phyloP scores from a whole-genome alignment of 2,113 vertebrate genomes.

The Cervus canadensis region DNA sequence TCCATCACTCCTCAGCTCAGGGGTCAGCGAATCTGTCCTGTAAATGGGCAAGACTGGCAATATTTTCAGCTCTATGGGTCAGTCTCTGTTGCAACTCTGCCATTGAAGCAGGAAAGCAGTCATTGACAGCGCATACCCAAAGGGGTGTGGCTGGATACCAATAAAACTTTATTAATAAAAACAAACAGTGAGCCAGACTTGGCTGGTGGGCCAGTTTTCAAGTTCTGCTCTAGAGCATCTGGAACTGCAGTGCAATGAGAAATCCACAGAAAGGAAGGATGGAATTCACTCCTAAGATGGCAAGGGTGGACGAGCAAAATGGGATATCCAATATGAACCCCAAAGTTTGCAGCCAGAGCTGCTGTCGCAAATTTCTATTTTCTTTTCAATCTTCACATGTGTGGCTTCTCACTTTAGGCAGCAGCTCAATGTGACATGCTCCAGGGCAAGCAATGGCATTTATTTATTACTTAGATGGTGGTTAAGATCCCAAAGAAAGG shows the following conservation, averaged over 20 bases:
- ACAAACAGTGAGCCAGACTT: background rate
- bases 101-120: background rate
- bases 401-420: background rate
- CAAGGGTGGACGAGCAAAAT: background rate
- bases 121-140: background rate
- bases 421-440: background rate
- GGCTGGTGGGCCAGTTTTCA: background rate
- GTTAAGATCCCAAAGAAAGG: background rate
- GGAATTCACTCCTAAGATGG: background rate
- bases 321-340: background rate
- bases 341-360: background rate
- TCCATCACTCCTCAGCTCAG: background rate
- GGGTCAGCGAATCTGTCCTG: background rate
- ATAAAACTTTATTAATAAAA: conserved; percentile 33
- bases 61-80: background rate
- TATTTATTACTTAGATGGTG: background rate
- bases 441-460: background rate
- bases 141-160: background rate
- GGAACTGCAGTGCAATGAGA: background rate
- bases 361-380: background rate
- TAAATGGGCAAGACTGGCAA: background rate
- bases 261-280: background rate
- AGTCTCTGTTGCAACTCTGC: background rate
- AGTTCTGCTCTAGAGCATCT: background rate
- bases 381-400: background rate